phyloP scores from a whole-genome alignment of 2,888 invertebrate genomes.

The Sarcophaga rosellei region DNA sequence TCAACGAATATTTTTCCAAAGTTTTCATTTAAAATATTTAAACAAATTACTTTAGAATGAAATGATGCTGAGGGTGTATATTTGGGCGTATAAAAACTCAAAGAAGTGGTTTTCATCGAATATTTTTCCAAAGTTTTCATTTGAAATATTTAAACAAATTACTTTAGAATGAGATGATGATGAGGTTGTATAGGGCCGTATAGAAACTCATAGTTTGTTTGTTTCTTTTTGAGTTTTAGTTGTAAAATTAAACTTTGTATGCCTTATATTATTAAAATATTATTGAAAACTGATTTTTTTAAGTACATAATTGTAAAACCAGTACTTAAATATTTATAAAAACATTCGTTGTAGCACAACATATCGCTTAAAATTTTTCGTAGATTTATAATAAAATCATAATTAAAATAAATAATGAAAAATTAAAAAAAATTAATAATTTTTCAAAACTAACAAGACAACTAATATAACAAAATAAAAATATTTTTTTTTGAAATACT shows the following conservation, averaged over 20 bases:
- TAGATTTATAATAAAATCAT: slow-evolving; percentile 60
- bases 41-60: too few species aligned
- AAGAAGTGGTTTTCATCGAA: too few species aligned
- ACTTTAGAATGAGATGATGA: too few species aligned
- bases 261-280: neutral
- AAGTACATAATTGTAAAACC: neutral
- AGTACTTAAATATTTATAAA: slow-evolving; percentile 20
- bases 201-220: neutral
- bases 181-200: too few species aligned
- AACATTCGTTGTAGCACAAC: slow-evolving; percentile 35
- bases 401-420: slow-evolving; percentile 1
- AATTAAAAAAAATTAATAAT: slow-evolving; percentile 8
- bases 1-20: too few species aligned
- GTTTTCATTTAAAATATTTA: too few species aligned
- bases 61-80: too few species aligned
- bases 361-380: slow-evolving; percentile 49
- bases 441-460: neutral
- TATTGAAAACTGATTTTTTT: neutral
- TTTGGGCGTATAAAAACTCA: neutral
- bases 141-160: too few species aligned
- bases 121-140: too few species aligned
- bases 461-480: slow-evolving; percentile 7
- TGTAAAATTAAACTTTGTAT: neutral
- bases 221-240: neutral
- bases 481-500: slow-evolving; percentile 19